Evolutionary conservation across 2,113 vertebrate genomes (phyloP).

Genomic region (Colius striatus): DNA sequence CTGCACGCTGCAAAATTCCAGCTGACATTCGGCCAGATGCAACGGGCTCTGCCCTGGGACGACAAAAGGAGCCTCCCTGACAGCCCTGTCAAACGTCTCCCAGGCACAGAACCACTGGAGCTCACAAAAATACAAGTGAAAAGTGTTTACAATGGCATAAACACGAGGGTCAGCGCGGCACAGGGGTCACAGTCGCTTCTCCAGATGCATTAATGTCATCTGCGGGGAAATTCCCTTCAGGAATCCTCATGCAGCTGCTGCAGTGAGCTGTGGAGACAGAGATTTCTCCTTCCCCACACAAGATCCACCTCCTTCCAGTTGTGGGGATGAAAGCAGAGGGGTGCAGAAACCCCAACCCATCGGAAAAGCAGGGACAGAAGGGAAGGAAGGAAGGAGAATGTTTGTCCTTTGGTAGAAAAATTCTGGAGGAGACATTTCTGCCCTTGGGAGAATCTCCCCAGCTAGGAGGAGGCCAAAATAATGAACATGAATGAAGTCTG

Average conservation of each 20-base stretch:
- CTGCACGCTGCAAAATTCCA: neutral
- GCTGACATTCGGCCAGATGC: neutral
- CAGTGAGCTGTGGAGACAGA: fast-evolving
- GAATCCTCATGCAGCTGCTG: neutral
- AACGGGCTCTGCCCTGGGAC: neutral
- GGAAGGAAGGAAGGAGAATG: neutral
- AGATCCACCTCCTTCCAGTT: neutral
- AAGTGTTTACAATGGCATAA: neutral
- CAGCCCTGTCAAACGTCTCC: neutral
- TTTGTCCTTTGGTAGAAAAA: neutral
- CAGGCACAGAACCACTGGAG: neutral
- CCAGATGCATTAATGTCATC: neutral
- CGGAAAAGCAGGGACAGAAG: neutral
- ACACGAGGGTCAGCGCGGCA: neutral
- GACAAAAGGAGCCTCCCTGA: neutral
- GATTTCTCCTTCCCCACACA: fast-evolving
- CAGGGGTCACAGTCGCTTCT: neutral
- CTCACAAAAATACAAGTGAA: neutral
- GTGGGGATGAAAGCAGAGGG: neutral
- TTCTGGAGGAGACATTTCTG: fast-evolving
- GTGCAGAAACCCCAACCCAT: fast-evolving
- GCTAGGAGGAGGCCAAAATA: fast-evolving
- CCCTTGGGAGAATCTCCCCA: fast-evolving
- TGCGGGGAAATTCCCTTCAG: neutral
- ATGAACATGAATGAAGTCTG: fast-evolving